Base-by-base conservation (phyloP, 2,888 invertebrate species). In the Adela reaumurella region DNA sequence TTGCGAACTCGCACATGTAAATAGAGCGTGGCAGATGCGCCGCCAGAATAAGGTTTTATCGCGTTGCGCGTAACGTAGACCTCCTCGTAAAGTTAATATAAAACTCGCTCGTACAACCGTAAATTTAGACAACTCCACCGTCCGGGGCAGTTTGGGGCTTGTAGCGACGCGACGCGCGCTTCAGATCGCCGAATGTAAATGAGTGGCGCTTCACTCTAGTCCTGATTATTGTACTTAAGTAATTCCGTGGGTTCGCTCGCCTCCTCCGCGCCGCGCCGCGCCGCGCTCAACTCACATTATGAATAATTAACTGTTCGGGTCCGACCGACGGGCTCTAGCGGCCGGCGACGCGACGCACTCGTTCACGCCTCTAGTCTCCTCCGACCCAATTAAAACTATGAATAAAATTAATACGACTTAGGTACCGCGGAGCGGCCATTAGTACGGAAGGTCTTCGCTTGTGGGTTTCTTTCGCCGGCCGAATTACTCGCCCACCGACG, bases 301-400 rank as follows among this genome's bases (percentile, higher is more conserved):
- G 35, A 35, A 35, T 35, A 35, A 35, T 35, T 35, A 24, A 11
- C 24, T 3, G 35, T 35, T 35, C 35, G 35, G n/a, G 14, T 35
- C 35, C 35, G n/a, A 5, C 24, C 24, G 35, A 19, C 29, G 43
- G 48, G 43, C 43, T 48, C 24, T 48, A 43, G 43, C 44, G 43
- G 43, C 48, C 35, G n/a, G n/a, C n/a, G 14, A 35, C 11, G n/a
- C n/a, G 14, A 35, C 11, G 35, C 35, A 50, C 51, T 51, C 49
- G 55, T 48, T 53, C 51, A 18, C 42, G 20, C 49, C 49, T 59
- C 54, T 55, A 57, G 53, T 63, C 60, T 62, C n/a, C n/a, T n/a
- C 57, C 55, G 52, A 63, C 62, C 62, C 60, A 63, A 67, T 68
- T 69, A 61, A 58, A 55, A 59, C 60, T 58, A 64, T 66, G 64